phyloP scores from a whole-genome alignment of 2,797 vertebrate species.

The Tadarida brasiliensis region DNA sequence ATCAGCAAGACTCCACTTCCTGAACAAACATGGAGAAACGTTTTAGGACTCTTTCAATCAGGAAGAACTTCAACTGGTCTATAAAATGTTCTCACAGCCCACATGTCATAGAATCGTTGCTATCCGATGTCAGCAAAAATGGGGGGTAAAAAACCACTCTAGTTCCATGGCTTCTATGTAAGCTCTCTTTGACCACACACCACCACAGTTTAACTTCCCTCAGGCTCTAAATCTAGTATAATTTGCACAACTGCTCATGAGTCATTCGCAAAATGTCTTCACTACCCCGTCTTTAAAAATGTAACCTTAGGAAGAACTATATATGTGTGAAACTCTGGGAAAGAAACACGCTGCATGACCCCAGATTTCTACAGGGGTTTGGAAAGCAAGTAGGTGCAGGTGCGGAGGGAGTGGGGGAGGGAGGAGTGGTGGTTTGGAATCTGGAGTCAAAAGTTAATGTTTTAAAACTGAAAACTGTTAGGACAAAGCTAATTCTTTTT shows the following conservation, averaged over 20 bases:
- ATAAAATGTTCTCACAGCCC: background rate
- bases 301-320: background rate
- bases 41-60: background rate
- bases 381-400: background rate
- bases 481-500: background rate
- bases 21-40: background rate
- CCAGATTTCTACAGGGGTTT: background rate
- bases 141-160: background rate
- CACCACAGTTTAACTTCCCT: constrained; percentile 4
- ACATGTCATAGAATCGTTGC: background rate
- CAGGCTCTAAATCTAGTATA: constrained; percentile 22
- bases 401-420: background rate
- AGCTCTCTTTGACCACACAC: constrained; percentile 7
- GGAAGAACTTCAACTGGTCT: background rate
- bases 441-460: background rate
- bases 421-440: background rate
- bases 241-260: background rate
- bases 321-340: background rate
- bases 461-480: constrained; percentile 35
- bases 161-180: background rate
- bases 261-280: constrained; percentile 50
- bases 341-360: background rate
- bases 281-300: constrained; percentile 14
- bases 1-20: background rate
- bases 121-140: background rate